Base-by-base conservation (phyloP, 2,113 vertebrate genomes). In the Ictalurus punctatus region DNA sequence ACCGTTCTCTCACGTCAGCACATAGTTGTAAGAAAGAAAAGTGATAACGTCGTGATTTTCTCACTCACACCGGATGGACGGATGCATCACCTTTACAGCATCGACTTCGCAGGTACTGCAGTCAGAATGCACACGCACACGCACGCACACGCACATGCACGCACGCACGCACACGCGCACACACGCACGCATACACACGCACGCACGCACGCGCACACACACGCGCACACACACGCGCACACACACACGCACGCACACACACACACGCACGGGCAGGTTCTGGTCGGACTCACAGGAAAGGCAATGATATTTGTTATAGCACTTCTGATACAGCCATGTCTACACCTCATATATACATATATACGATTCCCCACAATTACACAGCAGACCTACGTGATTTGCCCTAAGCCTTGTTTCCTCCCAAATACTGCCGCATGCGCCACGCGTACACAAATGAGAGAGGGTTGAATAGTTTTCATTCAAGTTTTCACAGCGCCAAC, bases 401-500 rank as follows among this genome's bases (percentile, higher is more conserved):
- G 16, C n/a, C 58, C 52, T 30, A 4, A 9, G 10, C 34, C 80
- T 12, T 5, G 14, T 82, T 37, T 59, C 83, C 25, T 27, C 63
- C 16, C 17, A 19, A 52, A 30, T 65, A 44, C 56, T 59, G 40
- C 34, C 58, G 65, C 78, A 71, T 16, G 25, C 27, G 58, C 61
- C 69, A 61, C n/a, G 27, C 89, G 87, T 16, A 59, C 79, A 89
- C 56, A 86, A 90, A 89, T 25, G 61, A 78, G 13, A 69, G 44
- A 87, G 48, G 76, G 84, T 59, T 74, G 83, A 84, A 78, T 82
- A 83, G 73, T 84, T 79, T 88, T 59, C 61, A 25, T 89, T 90
- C 86, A 91, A 93, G 91, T 92, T 85, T 86, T 90, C 90, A 90
- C 85, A 92, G 90, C 88, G 89, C 84, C 85, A 86, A 90, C 87